Evolutionary conservation across 2,113 vertebrate genomes (phyloP), one percentile per base, ranked within the genome.

Genomic region (Eptesicus fuscus): DNA sequence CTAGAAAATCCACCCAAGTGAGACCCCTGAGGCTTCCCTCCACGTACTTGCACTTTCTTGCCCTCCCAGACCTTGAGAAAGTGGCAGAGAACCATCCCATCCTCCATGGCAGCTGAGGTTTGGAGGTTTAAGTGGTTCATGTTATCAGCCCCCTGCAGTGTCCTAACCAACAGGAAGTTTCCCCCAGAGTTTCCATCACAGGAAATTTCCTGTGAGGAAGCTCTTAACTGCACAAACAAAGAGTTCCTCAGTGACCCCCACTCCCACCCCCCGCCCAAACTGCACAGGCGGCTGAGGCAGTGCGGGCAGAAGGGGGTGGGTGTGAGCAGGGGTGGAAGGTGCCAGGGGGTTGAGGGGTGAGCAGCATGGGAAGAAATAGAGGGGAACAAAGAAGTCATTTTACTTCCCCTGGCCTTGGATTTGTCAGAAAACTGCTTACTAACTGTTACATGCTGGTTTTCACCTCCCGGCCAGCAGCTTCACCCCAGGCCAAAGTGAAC

Each of bases 191-290:
- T 98, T 98, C 98, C 98, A 96, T 96, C 97, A 97, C 97, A 98
- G 98, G 98, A 98, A 98, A 98, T 98, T 98, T 98, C 98, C 98
- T 98, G 98, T 96, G 97, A 98, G 98, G 98, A 99, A 98, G 97
- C 91, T 94, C 97, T 98, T 67, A 83, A 83, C 70, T 83, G 97
- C 96, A 92, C 70, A 98, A 98, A 98, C 95, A 98, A 98, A 98
- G 95, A 96, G 96, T n/a, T 73, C 82, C 42, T 85, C 42, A 7
- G 32, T 37, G 23, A 93, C 77, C 70, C 92, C 78, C 84, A 69
- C 79, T 9, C 9, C 23, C 23, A 9, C 53, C 53, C 53, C 20
- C 9, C 17, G 49, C 53, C 53, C 1, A 97, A 96, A 92, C 84
- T 86, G 59, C 83, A 63, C 74, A 35, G 63, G 76, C 9, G 0